These are phyloP conservation scores for Anguilla japonica DNA, from an alignment of 2,113 vertebrate species.

Conservation along the genomic window DNA sequence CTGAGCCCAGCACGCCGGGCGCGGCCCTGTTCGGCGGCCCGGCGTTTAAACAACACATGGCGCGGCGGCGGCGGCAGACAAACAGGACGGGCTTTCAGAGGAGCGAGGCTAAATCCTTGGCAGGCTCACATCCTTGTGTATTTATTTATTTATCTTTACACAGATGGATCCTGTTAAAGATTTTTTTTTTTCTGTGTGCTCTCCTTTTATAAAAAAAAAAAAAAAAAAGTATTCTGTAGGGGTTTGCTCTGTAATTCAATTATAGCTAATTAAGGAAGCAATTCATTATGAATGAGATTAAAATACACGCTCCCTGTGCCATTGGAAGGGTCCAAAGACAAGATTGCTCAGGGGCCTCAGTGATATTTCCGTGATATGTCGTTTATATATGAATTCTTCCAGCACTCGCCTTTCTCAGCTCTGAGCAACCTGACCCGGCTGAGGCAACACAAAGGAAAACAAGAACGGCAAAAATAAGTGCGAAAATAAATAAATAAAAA, in stretches of 20 bases:
- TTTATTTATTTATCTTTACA: constrained; percentile 1
- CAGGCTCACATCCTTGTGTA: constrained; percentile 46
- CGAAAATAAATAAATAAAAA: not conserved
- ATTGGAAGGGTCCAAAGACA: not conserved
- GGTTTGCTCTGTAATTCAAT: constrained; percentile 78
- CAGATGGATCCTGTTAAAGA: not conserved
- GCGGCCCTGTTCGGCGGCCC: constrained; percentile 59
- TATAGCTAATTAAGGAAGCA: constrained; percentile 74
- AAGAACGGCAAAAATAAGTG: not conserved
- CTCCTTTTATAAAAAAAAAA: constrained; percentile 34
- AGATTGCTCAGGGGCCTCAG: not conserved
- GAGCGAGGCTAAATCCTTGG: constrained; percentile 66
- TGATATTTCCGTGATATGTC: not conserved
- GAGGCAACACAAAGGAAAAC: not conserved
- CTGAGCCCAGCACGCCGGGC: not conserved
- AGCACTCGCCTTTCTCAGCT: not conserved
- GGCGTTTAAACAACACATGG: constrained; percentile 69
- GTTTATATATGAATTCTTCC: not conserved
- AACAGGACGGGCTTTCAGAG: constrained; percentile 37
- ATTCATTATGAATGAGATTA: constrained; percentile 76
- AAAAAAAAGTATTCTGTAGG: constrained; percentile 67
- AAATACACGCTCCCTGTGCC: constrained; percentile 59
- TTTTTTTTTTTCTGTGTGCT: not conserved
- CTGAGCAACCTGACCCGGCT: not conserved
- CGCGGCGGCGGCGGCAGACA: constrained; percentile 39